Evolutionary conservation across 2,797 vertebrate species (phyloP), one percentile per base, ranked within the genome.

Genomic region (Rallus crepitans): DNA sequence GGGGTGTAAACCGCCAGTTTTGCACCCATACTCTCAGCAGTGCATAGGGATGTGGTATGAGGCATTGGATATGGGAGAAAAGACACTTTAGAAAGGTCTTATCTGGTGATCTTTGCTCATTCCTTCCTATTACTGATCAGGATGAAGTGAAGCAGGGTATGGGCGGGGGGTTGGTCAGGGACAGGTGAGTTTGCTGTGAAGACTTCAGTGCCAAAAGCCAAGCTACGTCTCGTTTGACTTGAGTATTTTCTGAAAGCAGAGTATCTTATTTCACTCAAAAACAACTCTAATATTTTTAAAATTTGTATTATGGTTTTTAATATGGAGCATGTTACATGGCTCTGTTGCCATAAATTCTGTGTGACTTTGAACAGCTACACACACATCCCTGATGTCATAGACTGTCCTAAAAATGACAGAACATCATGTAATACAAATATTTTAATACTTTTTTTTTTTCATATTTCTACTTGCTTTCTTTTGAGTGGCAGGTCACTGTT

Each of bases 81-180:
- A 55, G 13, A 15, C 33, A 24, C 25, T 47, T 65, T 15, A 23
- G 39, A 33, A 66, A 60, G 30, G 25, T 47, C 15, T 79, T 30
- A 72, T 21, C 25, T 60, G 20, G 13, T 53, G 47, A 55, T 25
- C 39, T 61, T 85, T 50, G 30, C 25, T 33, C 5, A 3, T 40
- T 72, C 25, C 40, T 6, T 9, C 48, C 33, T 53, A 50, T 9
- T 0, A 0, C 1, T 0, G 7, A 24, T 35, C 15, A n/a, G 39
- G 33, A 40, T 23, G 19, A 80, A n/a, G 17, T 23, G 55, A 52
- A 73, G 9, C 1, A 1, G 4, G 4, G 17, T 19, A 20, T 15
- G 33, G 35, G 56, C 69, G 50, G 66, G 60, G 6, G 20, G 12
- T 23, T 66, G 33, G 39, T 39, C 1, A 1, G 11, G 42, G 16